Evolutionary conservation across 2,797 vertebrate genomes (phyloP), one percentile per base, ranked within the genome.

Genomic region (Anniella stebbinsi): DNA sequence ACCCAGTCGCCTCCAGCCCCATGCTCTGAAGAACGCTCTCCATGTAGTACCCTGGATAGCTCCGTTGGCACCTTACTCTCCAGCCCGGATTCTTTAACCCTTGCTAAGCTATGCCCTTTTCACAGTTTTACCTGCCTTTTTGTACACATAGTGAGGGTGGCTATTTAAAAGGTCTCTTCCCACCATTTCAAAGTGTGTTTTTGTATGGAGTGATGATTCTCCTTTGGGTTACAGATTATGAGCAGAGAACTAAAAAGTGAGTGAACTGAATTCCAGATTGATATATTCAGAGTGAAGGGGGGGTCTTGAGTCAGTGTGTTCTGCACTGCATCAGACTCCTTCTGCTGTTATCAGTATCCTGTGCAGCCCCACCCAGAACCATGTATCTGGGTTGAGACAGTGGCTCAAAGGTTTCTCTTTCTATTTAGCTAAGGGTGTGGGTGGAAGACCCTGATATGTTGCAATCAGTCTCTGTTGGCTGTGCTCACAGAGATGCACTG

Each of bases 381-480:
- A 60, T 70, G 73, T 30, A 0, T 69, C 13, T 76, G 30, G 28
- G 13, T 66, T 33, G 51, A 66, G n/a, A 23, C 67, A 90, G 0
- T 0, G 48, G 45, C 4, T 87, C 51, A 8, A 15, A 73, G 41
- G 9, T 9, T 69, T 86, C 1, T 45, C 41, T 21, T 76, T 51
- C 81, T 84, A 51, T 88, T 83, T 75, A 51, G 11, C 57, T 67
- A 30, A 41, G 38, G 18, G 54, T 63, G 23, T 54, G 45, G 2
- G 2, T 38, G 13, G 25, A 57, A 30, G 54, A 7, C 30, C 67
- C 12, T 57, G 38, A 12, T n/a, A 1, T 25, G 12, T 36, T 25
- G 30, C 25, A n/a, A 48, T n/a, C n/a, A 63, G 70, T 30, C 33
- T 36, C 0, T 11, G 41, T 15, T 8, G 0, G 0, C 36, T 17